Evolutionary conservation across 1,140 invertebrate genomes (phyloP), one percentile per base, ranked within the genome.

Genomic region (Brachionus sp.): DNA sequence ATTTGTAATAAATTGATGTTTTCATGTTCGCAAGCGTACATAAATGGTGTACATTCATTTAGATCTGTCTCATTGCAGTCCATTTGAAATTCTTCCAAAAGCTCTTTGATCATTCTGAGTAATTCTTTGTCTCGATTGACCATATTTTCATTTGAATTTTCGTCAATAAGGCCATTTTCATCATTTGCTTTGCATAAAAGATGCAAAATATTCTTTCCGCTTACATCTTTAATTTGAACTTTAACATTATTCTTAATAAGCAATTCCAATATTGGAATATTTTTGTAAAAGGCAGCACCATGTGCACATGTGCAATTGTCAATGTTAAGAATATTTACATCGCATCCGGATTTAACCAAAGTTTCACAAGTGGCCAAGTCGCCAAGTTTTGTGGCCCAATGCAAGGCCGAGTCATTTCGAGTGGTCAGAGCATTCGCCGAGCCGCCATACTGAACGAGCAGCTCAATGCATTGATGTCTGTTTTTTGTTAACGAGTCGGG

Each of bases 221-320:
- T 80, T 5, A 62, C 9, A 44, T 80, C 77, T 44, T 39, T 66
- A 12, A 39, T 13, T 35, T 23, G 13, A 10, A 62, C 33, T 23
- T 80, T 19, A 12, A 66, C 33, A 62, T 80, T 64, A 25, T 62
- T 62, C 6, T 80, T 37, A 42, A 62, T n/a, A 13, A 80, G 23
- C 5, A 80, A 16, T 66, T 80, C 50, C 16, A 80, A 29, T 33
- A 80, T 62, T 16, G 50, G 50, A 16, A 80, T 19, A 6, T 80
- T 80, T 35, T 80, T 80, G 25, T 62, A 80, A 80, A 19, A 80
- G 25, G 77, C 77, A 12, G 77, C 77, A 62, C 77, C 77, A 80
- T 80, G 77, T 10, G 77, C 77, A 62, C 77, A 80, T 39, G 77
- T 80, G 25, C 77, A 80, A 23, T 62, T 80, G 19, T 80, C 50